Evolutionary conservation across 2,888 invertebrate species (phyloP), one percentile per base, ranked within the genome.

Genomic region (Cerceris ruficornis): DNA sequence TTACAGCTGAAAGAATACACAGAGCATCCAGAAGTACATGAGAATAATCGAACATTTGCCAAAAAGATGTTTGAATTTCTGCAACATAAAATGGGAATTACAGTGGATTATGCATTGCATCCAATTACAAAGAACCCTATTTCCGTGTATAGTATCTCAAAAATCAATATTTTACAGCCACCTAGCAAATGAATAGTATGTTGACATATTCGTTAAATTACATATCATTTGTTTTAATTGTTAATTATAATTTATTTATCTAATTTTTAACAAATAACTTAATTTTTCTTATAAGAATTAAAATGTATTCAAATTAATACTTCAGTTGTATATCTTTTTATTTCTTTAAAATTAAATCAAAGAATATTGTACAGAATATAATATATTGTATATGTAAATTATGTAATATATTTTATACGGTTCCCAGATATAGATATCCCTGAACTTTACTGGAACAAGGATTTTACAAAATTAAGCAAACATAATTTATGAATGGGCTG

Each of bases 41-140:
- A 95, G 61, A 95, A 95, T 73, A 97, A 97, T 92, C 94, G 95
- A 64, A 93, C 94, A 75, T 94, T 96, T 88, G 94, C 96, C 0
- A 92, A 92, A 83, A 95, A 95, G 87, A 95, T 95, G 89, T 87
- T 96, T 28, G 95, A 96, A 80, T 94, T 95, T 86, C 93, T 94
- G 73, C 91, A 93, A n/a, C 93, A 94, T 73, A 94, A 94, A 60
- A 91, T 96, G 15, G 94, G 94, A 83, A 93, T 97, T 58, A 93
- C 93, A 77, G 94, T 95, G 64, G 89, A 92, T 43, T 94, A 94
- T 84, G 94, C 92, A 7, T 82, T 93, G 69, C 94, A 94, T 89
- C 93, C 93, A 49, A 69, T 93, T 11, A 88, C 93, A 0, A 93
- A 94, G 64, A 93, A 93, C 80, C 93, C 93, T 7, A 93, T 94